These are phyloP conservation scores for Sinocyclocheilus maitianheensis DNA, from an alignment of 2,113 vertebrate species.

Conservation along the genomic window DNA sequence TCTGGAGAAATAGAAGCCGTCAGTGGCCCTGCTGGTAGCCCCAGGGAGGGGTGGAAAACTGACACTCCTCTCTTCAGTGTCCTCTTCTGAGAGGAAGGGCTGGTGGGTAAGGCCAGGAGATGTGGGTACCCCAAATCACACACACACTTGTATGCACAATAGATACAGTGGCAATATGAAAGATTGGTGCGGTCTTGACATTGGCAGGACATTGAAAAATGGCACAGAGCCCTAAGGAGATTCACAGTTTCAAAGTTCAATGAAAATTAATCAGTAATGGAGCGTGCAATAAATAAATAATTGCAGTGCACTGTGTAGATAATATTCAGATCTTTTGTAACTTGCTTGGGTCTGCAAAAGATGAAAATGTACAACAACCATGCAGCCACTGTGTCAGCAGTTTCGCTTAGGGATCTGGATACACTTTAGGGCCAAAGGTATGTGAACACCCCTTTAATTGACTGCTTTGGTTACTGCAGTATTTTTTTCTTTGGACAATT, in stretches of 20 bases:
- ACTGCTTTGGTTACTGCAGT: background rate
- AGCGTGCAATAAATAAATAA: background rate
- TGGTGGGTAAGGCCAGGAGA: conserved; percentile 30
- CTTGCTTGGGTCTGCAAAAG: background rate
- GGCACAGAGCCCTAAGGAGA: background rate
- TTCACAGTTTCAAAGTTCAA: background rate
- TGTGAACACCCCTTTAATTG: background rate
- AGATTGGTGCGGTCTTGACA: background rate
- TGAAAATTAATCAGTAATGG: background rate
- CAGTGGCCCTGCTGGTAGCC: conserved; percentile 63
- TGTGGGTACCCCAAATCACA: background rate
- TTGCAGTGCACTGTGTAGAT: background rate
- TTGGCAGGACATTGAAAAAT: background rate
- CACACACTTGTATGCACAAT: background rate
- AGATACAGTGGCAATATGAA: background rate
- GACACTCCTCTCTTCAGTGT: conserved; percentile 55
- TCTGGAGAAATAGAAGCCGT: conserved; percentile 74
- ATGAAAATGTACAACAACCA: background rate
- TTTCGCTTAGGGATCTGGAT: background rate
- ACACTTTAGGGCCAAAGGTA: background rate
- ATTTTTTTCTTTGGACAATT: background rate
- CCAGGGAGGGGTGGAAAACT: conserved; percentile 55
- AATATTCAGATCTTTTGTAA: background rate
- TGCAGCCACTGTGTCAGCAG: background rate
- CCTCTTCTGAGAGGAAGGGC: conserved; percentile 25